A percentile compares a stretch with the other conserved stretches of the same genome.
Conservation (phyloP, 2,113 vertebrate genomes). For the Paracanthobrama guichenoti region DNA sequence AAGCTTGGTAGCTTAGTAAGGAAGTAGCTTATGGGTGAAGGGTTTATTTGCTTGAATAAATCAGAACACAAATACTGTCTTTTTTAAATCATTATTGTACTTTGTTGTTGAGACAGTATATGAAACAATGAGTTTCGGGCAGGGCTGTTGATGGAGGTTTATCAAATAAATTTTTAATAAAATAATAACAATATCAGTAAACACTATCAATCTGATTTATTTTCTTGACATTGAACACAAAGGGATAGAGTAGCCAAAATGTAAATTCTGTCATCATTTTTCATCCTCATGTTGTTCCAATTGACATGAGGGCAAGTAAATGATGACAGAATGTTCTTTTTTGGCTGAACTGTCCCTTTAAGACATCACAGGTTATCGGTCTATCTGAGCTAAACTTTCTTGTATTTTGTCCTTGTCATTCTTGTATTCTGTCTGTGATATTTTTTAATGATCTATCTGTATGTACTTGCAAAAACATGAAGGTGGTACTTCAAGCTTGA, state of each 20-base stretch:
- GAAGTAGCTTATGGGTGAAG: background rate
- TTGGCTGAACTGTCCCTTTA: background rate
- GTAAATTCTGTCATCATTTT: background rate
- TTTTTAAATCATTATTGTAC: background rate
- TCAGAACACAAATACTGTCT: background rate
- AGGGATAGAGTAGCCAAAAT: background rate
- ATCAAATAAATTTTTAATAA: background rate
- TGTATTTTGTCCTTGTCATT: background rate
- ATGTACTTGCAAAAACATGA: background rate
- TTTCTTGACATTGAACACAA: background rate
- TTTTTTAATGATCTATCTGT: background rate
- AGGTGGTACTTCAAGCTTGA: slow-evolving; percentile 1
- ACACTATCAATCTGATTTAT: background rate
- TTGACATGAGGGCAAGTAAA: background rate
- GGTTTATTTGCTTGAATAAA: background rate
- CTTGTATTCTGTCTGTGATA: background rate
- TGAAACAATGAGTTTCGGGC: background rate
- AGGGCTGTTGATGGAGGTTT: background rate
- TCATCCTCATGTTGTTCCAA: too few relatives aligned
- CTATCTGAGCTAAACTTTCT: background rate
- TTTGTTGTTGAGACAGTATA: background rate
- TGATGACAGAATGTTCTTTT: background rate
- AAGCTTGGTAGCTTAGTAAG: background rate
- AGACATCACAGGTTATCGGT: background rate
- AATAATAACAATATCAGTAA: background rate